phyloP scores from a whole-genome alignment of 2,113 vertebrate genomes.

The Trematocara macrostoma region DNA sequence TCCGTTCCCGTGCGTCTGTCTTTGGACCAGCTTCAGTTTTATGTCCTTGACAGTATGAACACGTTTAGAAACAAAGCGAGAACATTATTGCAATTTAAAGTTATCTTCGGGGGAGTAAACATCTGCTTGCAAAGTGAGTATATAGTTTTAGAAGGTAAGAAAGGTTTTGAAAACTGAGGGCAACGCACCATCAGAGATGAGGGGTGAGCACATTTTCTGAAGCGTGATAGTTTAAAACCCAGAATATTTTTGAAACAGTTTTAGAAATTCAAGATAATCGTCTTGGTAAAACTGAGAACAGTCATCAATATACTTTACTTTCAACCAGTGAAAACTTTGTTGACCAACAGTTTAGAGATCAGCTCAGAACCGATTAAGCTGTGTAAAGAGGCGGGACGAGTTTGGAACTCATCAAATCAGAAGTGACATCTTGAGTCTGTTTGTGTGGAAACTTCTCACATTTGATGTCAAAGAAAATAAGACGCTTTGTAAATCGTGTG shows the following conservation, averaged over 20 bases:
- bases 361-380: background rate
- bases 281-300: background rate
- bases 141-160: background rate
- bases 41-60: background rate
- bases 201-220: background rate
- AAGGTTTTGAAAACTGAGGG: background rate
- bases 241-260: background rate
- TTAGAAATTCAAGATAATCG: background rate
- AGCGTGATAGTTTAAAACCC: background rate
- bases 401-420: accelerated
- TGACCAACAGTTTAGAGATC: background rate
- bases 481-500: accelerated
- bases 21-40: background rate
- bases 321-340: background rate
- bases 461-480: background rate
- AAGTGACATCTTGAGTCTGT: background rate
- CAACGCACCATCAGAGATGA: background rate
- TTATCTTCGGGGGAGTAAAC: background rate
- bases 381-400: background rate
- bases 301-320: background rate
- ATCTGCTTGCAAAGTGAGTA: background rate
- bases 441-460: accelerated
- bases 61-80: background rate
- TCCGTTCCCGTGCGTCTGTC: background rate
- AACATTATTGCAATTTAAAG: background rate